Base-by-base conservation (phyloP, 2,888 invertebrate species). In the Ametastegia equiseti region DNA sequence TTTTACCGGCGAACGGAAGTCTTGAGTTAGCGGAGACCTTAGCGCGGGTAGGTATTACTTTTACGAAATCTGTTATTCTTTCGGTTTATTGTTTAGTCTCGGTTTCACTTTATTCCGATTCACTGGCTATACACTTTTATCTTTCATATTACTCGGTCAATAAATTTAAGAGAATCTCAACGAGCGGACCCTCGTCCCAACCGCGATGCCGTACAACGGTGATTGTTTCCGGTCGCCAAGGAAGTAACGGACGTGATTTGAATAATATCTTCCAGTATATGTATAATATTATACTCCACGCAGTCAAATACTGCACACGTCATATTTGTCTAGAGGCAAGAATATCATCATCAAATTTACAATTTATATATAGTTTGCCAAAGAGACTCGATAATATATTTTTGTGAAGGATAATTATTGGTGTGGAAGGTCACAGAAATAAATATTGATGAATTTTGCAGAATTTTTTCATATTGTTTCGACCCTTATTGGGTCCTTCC, bases 151-250 rank as follows among this genome's bases (percentile, higher is more conserved):
- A 7, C 27, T 60, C 7, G 60, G 30, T 11, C 30, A 67, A 13
- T 67, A 36, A 23, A 67, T 67, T 67, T 0, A n/a, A 6, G 1
- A 71, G 15, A 75, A 33, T 50, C 3, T 75, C 13, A n/a, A 45
- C 27, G 30, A 71, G 30, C 47, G 45, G n/a, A 71, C 7, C 23
- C 71, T 47, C 47, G 19, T 30, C 27, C 19, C 19, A 54, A 36
- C 3, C 54, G 33, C 54, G 36, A 39, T n/a, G 60, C 60, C n/a
- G 39, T 60, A 27, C 42, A 75, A 54, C 75, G 54, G 19, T 57
- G 36, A 78, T 19, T 45, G 45, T 63, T 78, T 78, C 78, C 78
- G 78, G 78, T 78, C 45, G 2, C 36, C 11, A 45, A 78, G 78
- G 57, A 78, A 78, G 30, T 45, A 1, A 7, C 60, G 15, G 23